phyloP scores from a whole-genome alignment of 2,797 vertebrate species.

The Perodicticus potto region DNA sequence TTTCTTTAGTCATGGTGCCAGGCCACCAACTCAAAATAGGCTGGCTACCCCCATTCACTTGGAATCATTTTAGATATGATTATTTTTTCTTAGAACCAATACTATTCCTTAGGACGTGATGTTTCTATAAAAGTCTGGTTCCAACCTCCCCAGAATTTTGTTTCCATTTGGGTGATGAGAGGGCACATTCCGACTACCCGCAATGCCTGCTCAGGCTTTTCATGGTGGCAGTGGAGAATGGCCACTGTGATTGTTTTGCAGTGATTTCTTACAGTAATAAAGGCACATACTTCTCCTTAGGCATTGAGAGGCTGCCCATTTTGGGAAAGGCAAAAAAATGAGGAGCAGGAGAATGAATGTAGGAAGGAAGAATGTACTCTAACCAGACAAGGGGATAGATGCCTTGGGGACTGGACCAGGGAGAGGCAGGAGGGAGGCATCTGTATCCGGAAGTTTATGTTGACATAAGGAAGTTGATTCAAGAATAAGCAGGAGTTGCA shows the following conservation, averaged over 20 bases:
- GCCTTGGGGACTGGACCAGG: neutral
- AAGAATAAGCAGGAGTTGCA: neutral
- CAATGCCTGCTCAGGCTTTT: neutral
- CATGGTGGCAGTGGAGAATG: rapidly evolving
- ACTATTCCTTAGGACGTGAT: neutral
- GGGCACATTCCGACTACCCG: rapidly evolving
- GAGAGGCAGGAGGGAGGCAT: rapidly evolving
- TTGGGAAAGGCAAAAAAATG: neutral
- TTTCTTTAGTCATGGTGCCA: neutral
- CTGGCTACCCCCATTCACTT: neutral
- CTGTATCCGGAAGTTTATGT: neutral
- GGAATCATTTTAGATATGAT: neutral
- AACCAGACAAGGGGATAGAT: neutral
- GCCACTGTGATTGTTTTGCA: neutral
- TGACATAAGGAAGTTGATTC: neutral
- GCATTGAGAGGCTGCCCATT: neutral
- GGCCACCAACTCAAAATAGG: neutral
- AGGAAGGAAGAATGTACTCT: too few species aligned
- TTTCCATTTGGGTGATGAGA: neutral
- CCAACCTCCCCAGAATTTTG: neutral
- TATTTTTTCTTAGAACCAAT: neutral
- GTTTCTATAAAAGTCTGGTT: neutral
- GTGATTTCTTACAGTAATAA: too few species aligned
- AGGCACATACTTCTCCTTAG: neutral
- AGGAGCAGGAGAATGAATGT: neutral